Percentiles rank a stretch among this genome's conserved stretches.
Evolutionary conservation across 2,113 vertebrate species (phyloP).

Genomic region (Microtus pennsylvanicus): DNA sequence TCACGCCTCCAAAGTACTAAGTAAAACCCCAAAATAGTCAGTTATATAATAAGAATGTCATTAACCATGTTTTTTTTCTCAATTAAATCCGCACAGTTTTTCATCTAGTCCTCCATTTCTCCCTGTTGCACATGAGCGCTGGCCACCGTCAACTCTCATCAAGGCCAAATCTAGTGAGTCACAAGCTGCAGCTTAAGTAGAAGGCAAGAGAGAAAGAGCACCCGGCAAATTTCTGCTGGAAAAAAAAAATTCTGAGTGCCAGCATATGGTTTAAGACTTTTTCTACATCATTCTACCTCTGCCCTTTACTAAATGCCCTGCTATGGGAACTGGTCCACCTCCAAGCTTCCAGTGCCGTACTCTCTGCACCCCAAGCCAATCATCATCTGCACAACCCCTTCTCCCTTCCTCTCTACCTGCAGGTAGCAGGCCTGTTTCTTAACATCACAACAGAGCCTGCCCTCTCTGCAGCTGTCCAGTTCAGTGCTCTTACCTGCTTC

Average conservation of each 20-base stretch:
- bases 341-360: background rate
- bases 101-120: background rate
- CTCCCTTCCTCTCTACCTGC: background rate
- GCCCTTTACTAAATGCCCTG: background rate
- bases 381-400: background rate
- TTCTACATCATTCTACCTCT: background rate
- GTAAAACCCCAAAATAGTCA: slow-evolving; percentile 45
- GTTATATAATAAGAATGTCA: slow-evolving; percentile 53
- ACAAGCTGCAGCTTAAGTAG: background rate
- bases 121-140: background rate
- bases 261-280: background rate
- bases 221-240: background rate
- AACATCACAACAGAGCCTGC: background rate
- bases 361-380: background rate
- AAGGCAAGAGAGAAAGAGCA: background rate
- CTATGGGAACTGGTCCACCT: background rate
- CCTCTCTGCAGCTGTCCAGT: background rate
- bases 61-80: slow-evolving; percentile 31
- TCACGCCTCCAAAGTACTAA: background rate
- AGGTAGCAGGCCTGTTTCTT: background rate
- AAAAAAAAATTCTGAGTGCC: background rate
- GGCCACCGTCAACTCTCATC: background rate
- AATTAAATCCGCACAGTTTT: slow-evolving; percentile 38
- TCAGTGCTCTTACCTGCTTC: background rate
- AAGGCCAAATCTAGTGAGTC: background rate